Base-by-base conservation (phyloP, 2,113 vertebrate genomes). In the Benitochromis conjunctus region DNA sequence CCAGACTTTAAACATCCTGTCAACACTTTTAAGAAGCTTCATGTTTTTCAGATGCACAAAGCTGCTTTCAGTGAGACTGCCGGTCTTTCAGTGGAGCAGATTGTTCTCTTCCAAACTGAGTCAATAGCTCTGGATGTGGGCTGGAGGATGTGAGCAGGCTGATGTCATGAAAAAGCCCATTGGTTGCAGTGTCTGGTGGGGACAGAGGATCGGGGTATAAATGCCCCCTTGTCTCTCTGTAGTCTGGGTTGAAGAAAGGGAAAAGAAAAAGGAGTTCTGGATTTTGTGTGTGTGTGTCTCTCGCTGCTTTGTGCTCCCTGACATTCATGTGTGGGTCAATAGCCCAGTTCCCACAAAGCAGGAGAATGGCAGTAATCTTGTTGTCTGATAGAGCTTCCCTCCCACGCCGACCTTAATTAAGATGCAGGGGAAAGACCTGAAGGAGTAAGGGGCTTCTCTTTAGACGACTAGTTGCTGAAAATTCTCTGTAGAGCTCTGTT, bases 301-400 rank as follows among this genome's bases (percentile, higher is more conserved):
- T 55, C 81, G 76, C 87, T 86, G 80, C 90, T 94, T 93, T 94
- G 93, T 95, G 86, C 86, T 82, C n/a, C 80, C 82, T 91, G 90
- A 89, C 89, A 91, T 84, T 85, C 88, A 55, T 89, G 92, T 85
- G 91, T 89, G 82, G 90, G 88, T 92, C 92, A 92, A 92, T 89
- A 94, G 93, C 85, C 82, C 56, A 12, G 92, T 93, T 95, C 94
- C 92, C 94, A 96, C 92, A 94, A 87, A 91, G 92, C 84, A 14
- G 85, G 62, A 94, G 93, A 95, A 94, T 92, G 86, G 88, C 88
- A 92, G 87, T 79, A 83, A 91, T 90, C 91, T 91, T 80, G 85
- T 90, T 94, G 92, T 91, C 82, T 88, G 84, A 76, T 76, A 88
- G 87, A 82, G 88, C 60, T 86, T 79, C 90, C 87, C 91, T 92